These are phyloP conservation scores for Apeltes quadracus DNA, from an alignment of 2,113 vertebrate genomes.

Conservation along the genomic window DNA sequence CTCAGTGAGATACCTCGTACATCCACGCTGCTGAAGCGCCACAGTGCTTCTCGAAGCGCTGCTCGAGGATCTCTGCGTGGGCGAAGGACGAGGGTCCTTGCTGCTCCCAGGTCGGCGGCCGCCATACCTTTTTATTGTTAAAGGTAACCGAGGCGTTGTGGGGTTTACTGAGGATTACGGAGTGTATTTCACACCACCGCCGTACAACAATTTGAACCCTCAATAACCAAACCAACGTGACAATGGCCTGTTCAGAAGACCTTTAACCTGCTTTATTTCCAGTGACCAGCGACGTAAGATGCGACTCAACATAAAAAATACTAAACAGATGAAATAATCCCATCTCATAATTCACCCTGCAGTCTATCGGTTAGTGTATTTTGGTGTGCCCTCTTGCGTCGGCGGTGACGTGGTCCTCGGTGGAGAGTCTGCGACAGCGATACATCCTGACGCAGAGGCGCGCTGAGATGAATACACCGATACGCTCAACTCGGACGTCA, in stretches of 20 bases:
- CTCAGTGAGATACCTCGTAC: background rate
- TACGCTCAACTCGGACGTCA: slow-evolving; percentile 15
- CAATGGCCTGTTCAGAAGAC: background rate
- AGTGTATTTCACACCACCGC: slow-evolving; percentile 5
- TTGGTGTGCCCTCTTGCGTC: background rate
- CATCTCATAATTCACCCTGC: background rate
- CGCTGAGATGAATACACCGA: slow-evolving; percentile 25
- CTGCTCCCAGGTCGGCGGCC: slow-evolving; percentile 35
- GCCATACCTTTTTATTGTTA: slow-evolving; percentile 28
- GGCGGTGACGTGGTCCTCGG: slow-evolving; percentile 6
- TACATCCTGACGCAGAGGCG: slow-evolving; percentile 43
- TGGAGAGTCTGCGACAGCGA: slow-evolving; percentile 16
- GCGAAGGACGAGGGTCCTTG: slow-evolving; percentile 29
- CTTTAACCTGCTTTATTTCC: background rate
- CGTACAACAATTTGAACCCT: slow-evolving; percentile 4
- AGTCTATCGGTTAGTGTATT: background rate
- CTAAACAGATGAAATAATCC: background rate
- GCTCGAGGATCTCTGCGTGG: slow-evolving; percentile 38
- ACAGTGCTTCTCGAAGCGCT: slow-evolving; percentile 33
- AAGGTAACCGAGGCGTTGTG: slow-evolving; percentile 12
- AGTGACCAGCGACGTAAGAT: background rate
- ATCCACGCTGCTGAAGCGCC: background rate
- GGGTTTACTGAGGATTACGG: background rate
- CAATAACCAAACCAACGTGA: background rate
- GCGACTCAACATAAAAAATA: background rate